Percentiles rank a stretch among this genome's conserved stretches.
Conservation (phyloP, 2,113 vertebrate genomes). For the Archocentrus centrarchus region DNA sequence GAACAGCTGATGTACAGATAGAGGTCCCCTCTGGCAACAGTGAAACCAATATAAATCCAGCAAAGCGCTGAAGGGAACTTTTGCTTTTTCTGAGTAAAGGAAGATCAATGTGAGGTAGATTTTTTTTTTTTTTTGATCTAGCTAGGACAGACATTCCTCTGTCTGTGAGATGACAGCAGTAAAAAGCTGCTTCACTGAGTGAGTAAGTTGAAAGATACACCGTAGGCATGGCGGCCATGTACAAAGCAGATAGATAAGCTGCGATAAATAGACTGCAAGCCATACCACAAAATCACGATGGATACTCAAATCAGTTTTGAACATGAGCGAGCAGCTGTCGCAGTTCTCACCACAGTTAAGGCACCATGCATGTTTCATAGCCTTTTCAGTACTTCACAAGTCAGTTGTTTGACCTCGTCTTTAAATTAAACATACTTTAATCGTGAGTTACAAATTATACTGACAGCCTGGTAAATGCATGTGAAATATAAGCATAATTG, state of each 20-base stretch:
- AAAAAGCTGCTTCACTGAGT: conserved; percentile 32
- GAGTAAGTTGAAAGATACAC: conserved; percentile 31
- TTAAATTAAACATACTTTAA: not conserved
- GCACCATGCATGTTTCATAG: not conserved
- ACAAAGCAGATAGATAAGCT: conserved; percentile 32
- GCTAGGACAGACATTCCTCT: not conserved
- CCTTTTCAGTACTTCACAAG: not conserved
- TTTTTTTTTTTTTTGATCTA: conserved; percentile 11
- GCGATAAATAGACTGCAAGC: conserved; percentile 16
- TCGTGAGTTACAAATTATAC: not conserved
- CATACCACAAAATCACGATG: conserved; percentile 7
- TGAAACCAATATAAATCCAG: conserved; percentile 35
- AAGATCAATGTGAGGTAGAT: conserved; percentile 20
- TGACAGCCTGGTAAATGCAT: not conserved
- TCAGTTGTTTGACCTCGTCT: not conserved
- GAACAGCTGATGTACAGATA: conserved; percentile 47
- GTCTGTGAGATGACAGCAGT: not conserved
- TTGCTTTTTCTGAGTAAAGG: conserved; percentile 13
- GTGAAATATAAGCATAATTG: not conserved
- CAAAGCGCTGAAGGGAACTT: conserved; percentile 26
- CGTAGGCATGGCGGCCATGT: not conserved
- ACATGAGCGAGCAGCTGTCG: not conserved
- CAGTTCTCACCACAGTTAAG: conserved; percentile 9
- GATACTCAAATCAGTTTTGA: not conserved
- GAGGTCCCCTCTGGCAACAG: conserved; percentile 29